Percentiles rank a stretch among this genome's conserved stretches.
phyloP scores from a whole-genome alignment of 2,888 invertebrate genomes.

The Julus scandinavius region DNA sequence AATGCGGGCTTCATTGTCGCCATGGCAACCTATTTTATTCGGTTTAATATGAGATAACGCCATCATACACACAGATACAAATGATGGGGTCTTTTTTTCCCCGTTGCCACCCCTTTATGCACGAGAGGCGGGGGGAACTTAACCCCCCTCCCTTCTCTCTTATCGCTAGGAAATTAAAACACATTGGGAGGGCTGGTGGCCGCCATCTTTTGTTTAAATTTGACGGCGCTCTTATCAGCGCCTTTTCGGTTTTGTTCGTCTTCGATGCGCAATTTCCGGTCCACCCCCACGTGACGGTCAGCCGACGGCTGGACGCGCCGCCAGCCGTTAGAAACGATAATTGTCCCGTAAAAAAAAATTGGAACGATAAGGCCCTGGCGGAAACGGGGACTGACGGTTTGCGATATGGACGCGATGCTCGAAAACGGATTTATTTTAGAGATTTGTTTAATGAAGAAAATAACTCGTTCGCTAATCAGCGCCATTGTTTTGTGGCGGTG shows the following conservation, averaged over 20 bases:
- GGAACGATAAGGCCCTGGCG: neutral
- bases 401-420: neutral
- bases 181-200: neutral
- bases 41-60: neutral
- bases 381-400: neutral
- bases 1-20: conserved; percentile 33
- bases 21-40: conserved; percentile 11
- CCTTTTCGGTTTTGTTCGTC: conserved; percentile 46
- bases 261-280: conserved; percentile 51
- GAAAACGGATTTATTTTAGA: neutral
- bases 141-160: neutral
- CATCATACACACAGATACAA: neutral
- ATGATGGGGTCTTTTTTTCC: neutral
- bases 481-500: neutral
- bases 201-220: conserved; percentile 43
- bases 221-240: conserved; percentile 23
- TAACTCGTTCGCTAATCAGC: conserved; percentile 1
- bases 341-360: neutral
- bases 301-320: conserved; percentile 1
- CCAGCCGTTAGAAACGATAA: neutral
- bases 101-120: neutral
- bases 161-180: conserved; percentile 50
- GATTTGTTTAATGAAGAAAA: neutral
- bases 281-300: neutral
- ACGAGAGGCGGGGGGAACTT: neutral